These are phyloP conservation scores for Turritopsis dohrnii DNA, from an alignment of 30 jellyfish, hydroid and myxozoan genomes.

Conservation along the genomic window DNA sequence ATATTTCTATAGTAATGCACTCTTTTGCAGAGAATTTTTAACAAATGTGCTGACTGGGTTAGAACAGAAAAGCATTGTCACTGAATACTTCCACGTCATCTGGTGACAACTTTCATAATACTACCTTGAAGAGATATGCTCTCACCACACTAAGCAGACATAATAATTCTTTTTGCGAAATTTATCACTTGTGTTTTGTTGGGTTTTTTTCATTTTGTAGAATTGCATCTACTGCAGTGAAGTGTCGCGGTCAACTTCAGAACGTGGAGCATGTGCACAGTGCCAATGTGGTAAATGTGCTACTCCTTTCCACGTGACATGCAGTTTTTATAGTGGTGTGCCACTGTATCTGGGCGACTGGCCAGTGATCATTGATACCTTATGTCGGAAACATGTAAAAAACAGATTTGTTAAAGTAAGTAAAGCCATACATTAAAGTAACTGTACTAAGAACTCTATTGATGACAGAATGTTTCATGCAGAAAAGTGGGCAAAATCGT, in stretches of 20 bases:
- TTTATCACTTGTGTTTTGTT: too few species aligned
- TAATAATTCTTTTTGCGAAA: too few species aligned
- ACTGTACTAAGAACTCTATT: too few species aligned
- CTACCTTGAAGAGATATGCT: too few species aligned
- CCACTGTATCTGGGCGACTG: slow-evolving; percentile 81
- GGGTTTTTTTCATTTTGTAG: slow-evolving; percentile 28
- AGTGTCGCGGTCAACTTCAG: slow-evolving; percentile 23
- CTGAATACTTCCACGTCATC: too few species aligned
- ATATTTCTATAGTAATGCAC: too few species aligned
- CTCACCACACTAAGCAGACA: too few species aligned
- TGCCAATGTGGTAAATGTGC: slow-evolving; percentile 83
- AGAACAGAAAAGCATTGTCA: too few species aligned
- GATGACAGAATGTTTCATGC: not conserved
- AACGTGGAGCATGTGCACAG: slow-evolving; percentile 65
- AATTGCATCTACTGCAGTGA: slow-evolving; percentile 58
- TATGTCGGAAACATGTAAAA: slow-evolving; percentile 61
- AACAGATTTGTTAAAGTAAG: not conserved
- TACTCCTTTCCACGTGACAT: slow-evolving; percentile 74
- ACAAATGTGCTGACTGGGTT: too few species aligned
- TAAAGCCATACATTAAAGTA: too few species aligned
- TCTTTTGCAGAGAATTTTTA: too few species aligned
- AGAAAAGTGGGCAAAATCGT: not conserved
- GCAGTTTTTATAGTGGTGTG: slow-evolving; percentile 75
- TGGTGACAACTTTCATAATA: too few species aligned
- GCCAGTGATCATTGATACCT: slow-evolving; percentile 64